Conservation (phyloP, 2,888 invertebrate genomes). For the Tenthredo amoena region DNA sequence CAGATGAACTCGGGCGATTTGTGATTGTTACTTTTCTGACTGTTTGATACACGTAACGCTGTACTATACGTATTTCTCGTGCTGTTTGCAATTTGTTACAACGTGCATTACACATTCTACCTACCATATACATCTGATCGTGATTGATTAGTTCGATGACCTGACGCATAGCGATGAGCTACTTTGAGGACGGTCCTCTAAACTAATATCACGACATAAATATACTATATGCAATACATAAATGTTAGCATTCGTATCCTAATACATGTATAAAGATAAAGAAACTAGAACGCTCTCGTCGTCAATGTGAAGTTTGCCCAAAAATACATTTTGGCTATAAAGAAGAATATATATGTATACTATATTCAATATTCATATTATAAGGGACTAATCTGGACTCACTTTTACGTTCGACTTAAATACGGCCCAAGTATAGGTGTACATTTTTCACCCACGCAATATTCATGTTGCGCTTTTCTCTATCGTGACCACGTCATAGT, state of each 20-base stretch:
- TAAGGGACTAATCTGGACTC: not conserved
- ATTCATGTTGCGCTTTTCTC: not conserved
- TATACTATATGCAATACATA: not conserved
- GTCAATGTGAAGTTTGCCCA: conserved; percentile 17
- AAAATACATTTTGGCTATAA: not conserved
- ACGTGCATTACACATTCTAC: not conserved
- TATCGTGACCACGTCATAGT: not conserved
- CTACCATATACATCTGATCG: not conserved
- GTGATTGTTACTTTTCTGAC: not conserved
- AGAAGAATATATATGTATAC: not conserved
- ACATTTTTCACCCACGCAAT: not conserved
- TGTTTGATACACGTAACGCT: not conserved
- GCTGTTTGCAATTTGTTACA: conserved; percentile 16
- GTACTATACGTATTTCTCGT: not conserved
- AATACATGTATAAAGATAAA: not conserved
- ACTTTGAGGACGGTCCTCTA: not conserved
- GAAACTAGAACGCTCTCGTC: conserved; percentile 23
- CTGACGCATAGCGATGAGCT: not conserved
- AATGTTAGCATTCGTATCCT: conserved; percentile 27
- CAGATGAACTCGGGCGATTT: conserved; percentile 21
- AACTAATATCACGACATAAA: not conserved
- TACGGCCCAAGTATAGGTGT: not conserved
- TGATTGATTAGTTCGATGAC: conserved; percentile 25
- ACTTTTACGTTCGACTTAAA: not conserved
- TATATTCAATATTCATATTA: not conserved